Base-by-base conservation (phyloP, 2,797 vertebrate species). In the Meriones psammophilus region DNA sequence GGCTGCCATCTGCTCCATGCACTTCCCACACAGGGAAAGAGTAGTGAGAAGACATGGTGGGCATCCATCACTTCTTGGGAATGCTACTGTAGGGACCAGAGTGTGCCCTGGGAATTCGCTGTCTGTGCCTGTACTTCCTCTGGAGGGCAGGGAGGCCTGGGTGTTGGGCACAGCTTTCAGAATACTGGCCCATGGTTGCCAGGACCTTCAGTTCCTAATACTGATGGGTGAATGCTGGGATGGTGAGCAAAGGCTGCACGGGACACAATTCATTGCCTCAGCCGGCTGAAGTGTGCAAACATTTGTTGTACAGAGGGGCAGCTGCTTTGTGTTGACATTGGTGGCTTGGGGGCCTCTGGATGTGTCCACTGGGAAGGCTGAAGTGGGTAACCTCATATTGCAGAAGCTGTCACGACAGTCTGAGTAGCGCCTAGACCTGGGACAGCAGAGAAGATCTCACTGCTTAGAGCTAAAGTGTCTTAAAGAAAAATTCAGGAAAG, bases 401-500 rank as follows among this genome's bases (percentile, higher is more conserved):
- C 66, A 66, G 78, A n/a, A 22, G 18, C n/a, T 20, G 20, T 68
- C 1, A 1, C 15, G 36, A 50, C 4, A 56, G 54, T 13, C 62
- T 0, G 17, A 36, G n/a, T 56, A 50, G 50, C 46, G 69, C 84
- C 68, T 18, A 26, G 77, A 66, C 46, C 58, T 24, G 33, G 50
- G 36, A 66, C 39, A 66, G 22, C 20, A 36, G 50, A 81, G 39
- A 69, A 94, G 71, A 88, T 28, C 71, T 33, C 13, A 14, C 0
- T n/a, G 2, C 54, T 80, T 60, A 5, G 64, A 58, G 64, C 39
- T 26, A 46, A 54, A 18, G 9, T 62, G 14, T 89, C 62, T 39
- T 77, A 62, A 79, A 94, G 28, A 36, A 58, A 94, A 91, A 54
- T 58, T 64, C 3, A 5, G 85, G 36, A 92, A 88, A 85, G 77